These are phyloP conservation scores for Cinclus mexicanus DNA, from an alignment of 2,113 vertebrate genomes.

Conservation along the genomic window DNA sequence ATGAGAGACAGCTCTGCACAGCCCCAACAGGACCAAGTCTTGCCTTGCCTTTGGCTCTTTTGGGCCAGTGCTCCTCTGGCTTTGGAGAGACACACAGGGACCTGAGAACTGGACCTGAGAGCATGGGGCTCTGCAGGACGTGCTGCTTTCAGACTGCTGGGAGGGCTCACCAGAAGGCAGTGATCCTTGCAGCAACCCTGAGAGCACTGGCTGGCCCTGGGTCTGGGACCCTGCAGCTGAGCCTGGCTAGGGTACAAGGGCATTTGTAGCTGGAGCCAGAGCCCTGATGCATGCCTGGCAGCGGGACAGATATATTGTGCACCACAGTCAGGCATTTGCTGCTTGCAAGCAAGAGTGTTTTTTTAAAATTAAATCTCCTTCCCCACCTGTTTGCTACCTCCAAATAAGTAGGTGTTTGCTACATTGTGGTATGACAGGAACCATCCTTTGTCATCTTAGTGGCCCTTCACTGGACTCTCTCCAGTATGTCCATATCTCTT, in stretches of 20 bases:
- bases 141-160: background rate
- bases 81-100: background rate
- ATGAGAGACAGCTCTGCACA: background rate
- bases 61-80: background rate
- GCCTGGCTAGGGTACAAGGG: background rate
- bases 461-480: background rate
- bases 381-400: background rate
- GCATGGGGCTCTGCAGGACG: background rate
- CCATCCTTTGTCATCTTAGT: no score
- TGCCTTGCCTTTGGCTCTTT: background rate
- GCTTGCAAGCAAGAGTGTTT: background rate
- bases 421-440: background rate
- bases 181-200: background rate
- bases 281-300: background rate
- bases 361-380: background rate
- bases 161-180: background rate
- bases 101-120: no score
- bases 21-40: background rate
- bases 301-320: background rate
- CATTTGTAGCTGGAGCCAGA: background rate
- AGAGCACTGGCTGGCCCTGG: background rate
- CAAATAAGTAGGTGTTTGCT: background rate
- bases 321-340: background rate
- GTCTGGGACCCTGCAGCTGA: background rate
- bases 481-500: background rate